Base-by-base conservation (phyloP, 2,797 vertebrate genomes). In the Synanceia verrucosa region DNA sequence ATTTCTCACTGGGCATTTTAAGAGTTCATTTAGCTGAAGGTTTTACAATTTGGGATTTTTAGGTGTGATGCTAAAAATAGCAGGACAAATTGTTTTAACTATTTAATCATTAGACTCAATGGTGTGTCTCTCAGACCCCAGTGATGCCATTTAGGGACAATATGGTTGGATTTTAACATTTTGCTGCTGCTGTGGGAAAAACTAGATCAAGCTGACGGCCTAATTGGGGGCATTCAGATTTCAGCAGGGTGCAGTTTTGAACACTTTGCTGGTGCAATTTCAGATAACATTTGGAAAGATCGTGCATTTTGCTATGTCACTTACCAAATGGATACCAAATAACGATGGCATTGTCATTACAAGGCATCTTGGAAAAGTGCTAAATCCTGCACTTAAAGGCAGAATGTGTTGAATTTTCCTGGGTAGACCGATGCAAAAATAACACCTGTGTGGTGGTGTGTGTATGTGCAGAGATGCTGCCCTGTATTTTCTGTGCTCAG, bases 221-320 rank as follows among this genome's bases (percentile, higher is more conserved):
- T 63, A 70, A 70, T 48, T 26, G 24, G 51, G 24, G 23, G 6
- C 36, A 59, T 23, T 69, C 13, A 51, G 34, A 51, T 26, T 46
- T 53, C 23, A 4, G 29, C 16, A 12, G 31, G 29, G 44, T 19
- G 31, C 4, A 24, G 62, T 24, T 46, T 33, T 61, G 12, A n/a
- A 5, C 19, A 53, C 14, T 65, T 62, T 41, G 26, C 48, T 10
- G 29, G 10, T 34, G 19, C 19, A 48, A 28, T 70, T 69, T 72
- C 5, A 50, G 28, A 41, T 43, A 60, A 31, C n/a, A 46, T 41
- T 33, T 53, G 4, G 8, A 47, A 24, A 36, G 13, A 43, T 19
- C 3, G 47, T 26, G 21, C 19, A 43, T 70, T 63, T 73, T 46
- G 14, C 34, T 61, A 8, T 33, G 34, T 31, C 18, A 23, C 48